Percentiles rank a stretch among this genome's conserved stretches.
Evolutionary conservation across 2,113 vertebrate species (phyloP).

Genomic region (Gambusia affinis): DNA sequence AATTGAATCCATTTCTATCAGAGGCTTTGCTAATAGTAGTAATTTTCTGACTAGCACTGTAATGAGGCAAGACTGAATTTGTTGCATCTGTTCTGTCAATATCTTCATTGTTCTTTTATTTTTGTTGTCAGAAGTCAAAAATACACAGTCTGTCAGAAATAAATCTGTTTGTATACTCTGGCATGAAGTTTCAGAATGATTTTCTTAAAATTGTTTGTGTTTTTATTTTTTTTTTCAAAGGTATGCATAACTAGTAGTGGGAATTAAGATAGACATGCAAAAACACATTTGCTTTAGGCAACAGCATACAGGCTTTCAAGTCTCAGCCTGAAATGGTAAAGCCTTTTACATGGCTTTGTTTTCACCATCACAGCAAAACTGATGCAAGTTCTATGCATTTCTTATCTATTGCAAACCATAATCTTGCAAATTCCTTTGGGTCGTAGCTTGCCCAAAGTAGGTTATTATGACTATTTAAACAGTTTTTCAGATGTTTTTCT

Average conservation of each 20-base stretch:
- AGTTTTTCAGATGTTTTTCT: not conserved
- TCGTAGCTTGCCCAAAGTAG: slow-evolving; percentile 29
- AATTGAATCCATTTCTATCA: no score
- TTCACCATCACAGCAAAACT: slow-evolving; percentile 48
- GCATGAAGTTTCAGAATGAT: not conserved
- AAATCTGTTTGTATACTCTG: slow-evolving; percentile 5
- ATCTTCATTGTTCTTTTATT: no score
- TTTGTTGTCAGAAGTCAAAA: slow-evolving; percentile 27
- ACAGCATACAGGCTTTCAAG: slow-evolving; percentile 38
- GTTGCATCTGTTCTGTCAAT: no score
- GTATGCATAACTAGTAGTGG: not conserved
- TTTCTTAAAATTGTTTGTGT: not conserved
- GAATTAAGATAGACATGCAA: slow-evolving; percentile 18
- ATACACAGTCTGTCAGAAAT: slow-evolving; percentile 16
- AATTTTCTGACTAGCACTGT: no score
- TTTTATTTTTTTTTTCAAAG: slow-evolving; percentile 11
- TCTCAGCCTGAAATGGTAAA: slow-evolving; percentile 24
- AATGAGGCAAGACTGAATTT: no score
- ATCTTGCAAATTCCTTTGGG: slow-evolving; percentile 31
- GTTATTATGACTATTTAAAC: slow-evolving; percentile 39
- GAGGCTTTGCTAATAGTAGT: no score
- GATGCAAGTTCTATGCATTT: slow-evolving; percentile 4
- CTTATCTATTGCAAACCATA: slow-evolving; percentile 10
- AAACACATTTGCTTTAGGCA: not conserved
- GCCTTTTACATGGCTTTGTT: slow-evolving; percentile 19